phyloP scores from a whole-genome alignment of 1,140 invertebrate species.

The Meteorus sp. region DNA sequence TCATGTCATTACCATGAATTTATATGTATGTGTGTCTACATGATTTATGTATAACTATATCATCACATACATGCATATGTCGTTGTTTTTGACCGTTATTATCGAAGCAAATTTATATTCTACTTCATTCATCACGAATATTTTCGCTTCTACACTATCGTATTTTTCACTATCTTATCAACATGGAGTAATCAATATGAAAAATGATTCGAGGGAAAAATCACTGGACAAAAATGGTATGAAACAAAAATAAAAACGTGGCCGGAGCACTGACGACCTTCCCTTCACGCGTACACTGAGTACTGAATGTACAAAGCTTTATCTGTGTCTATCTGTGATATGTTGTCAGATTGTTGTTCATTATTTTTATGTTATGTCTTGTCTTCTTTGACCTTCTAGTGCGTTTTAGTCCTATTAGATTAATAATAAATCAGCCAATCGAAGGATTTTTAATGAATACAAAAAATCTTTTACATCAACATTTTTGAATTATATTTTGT shows the following conservation, averaged over 20 bases:
- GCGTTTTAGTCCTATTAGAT: slow-evolving; percentile 43
- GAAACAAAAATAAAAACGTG: too few relatives aligned
- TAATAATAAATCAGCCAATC: slow-evolving; percentile 5
- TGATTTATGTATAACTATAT: too few relatives aligned
- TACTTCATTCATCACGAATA: too few relatives aligned
- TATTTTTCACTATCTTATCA: not conserved
- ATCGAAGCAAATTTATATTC: too few relatives aligned
- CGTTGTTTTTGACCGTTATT: too few relatives aligned
- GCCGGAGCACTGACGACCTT: slow-evolving; percentile 9
- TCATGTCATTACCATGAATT: not conserved
- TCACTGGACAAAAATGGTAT: too few relatives aligned
- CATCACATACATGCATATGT: too few relatives aligned
- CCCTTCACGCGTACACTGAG: slow-evolving; percentile 7
- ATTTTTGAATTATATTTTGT: slow-evolving; percentile 33
- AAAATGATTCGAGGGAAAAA: not conserved
- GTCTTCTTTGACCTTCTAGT: slow-evolving; percentile 51
- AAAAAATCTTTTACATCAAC: not conserved
- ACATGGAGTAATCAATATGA: not conserved
- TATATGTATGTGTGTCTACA: too few relatives aligned
- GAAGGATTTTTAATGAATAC: slow-evolving; percentile 10
- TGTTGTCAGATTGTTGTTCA: slow-evolving; percentile 52
- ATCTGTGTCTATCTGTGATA: slow-evolving; percentile 51
- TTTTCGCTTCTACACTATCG: too few relatives aligned
- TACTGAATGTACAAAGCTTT: slow-evolving; percentile 21
- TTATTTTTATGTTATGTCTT: slow-evolving; percentile 49